A percentile compares a stretch with the other conserved stretches of the same genome.
These are phyloP conservation scores for Diorhabda elongata DNA, from an alignment of 1,140 invertebrate genomes.

Conservation along the genomic window DNA sequence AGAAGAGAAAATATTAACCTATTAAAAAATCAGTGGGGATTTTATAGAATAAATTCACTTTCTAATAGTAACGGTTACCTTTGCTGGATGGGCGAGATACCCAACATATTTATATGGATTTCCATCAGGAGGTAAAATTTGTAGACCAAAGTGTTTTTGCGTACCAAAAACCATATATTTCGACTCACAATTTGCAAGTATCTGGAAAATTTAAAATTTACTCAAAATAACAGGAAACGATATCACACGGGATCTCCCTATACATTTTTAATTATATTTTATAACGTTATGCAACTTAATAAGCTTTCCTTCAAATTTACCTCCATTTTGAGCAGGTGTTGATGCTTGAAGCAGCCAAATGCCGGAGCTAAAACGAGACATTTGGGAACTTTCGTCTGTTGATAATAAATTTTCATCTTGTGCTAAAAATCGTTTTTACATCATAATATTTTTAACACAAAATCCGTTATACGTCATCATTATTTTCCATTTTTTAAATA, in stretches of 20 bases:
- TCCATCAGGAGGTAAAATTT: slow-evolving; percentile 64
- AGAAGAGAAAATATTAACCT: too few species aligned
- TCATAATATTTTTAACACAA: not conserved
- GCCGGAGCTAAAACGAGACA: slow-evolving; percentile 62
- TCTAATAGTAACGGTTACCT: slow-evolving; percentile 41
- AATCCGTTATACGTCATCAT: not conserved
- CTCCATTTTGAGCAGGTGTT: slow-evolving; percentile 54
- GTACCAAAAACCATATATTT: slow-evolving; percentile 61
- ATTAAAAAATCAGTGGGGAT: too few species aligned
- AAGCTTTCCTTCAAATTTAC: slow-evolving; percentile 37
- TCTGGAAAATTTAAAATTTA: slow-evolving; percentile 24
- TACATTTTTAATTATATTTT: too few species aligned
- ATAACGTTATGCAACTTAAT: too few species aligned
- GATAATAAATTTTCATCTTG: slow-evolving; percentile 66
- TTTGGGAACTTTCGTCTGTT: slow-evolving; percentile 57
- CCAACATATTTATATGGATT: slow-evolving; percentile 68
- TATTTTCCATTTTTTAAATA: too few species aligned
- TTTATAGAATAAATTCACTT: too few species aligned
- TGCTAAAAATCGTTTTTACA: slow-evolving; percentile 48
- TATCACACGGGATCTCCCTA: too few species aligned
- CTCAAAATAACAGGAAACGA: too few species aligned
- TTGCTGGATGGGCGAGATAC: slow-evolving; percentile 60
- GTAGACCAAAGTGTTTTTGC: slow-evolving; percentile 62
- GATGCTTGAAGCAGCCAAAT: slow-evolving; percentile 49
- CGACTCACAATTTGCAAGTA: slow-evolving; percentile 37